Evolutionary conservation across 1,140 invertebrate species (phyloP), one percentile per base, ranked within the genome.

Genomic region (Saccostrea glomerata): DNA sequence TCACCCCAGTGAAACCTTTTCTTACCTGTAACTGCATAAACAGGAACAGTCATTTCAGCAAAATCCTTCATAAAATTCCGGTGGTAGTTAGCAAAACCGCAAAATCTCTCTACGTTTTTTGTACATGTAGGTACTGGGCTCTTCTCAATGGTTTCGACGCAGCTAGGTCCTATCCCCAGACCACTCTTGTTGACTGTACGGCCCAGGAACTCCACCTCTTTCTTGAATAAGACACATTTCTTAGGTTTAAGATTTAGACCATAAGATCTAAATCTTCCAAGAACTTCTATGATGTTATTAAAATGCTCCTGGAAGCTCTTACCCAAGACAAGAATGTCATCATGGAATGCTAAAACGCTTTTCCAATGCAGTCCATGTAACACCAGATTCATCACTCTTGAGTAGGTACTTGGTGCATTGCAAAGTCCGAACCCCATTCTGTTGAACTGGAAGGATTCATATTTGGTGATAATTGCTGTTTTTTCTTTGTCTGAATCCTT

Each of bases 391-490:
- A 86, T 30, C 9, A 88, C 84, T 11, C 63, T 17, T 1, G 84
- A n/a, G 25, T 54, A 87, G 3, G 87, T 84, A 30, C 56, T 36
- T 66, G 63, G 54, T 60, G 54, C n/a, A n/a, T n/a, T n/a, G n/a
- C n/a, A n/a, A n/a, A n/a, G n/a, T n/a, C n/a, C n/a, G n/a, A n/a
- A n/a, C 5, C 77, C 36, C 86, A 87, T 87, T 11, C 82, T 30
- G 7, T 73, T 70, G 63, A 83, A 87, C 20, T 90, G 40, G 82
- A 60, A 73, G 1, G 56, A 17, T 6, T 86, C 89, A 73, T 89
- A 83, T 23, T 89, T 89, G 7, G 86, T 85, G 54, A 85, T 85
- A 70, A 87, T 85, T 0, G 83, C 89, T 0, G 86, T 89, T 63
- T 89, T 89, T 13, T 58, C 36, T 15, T 86, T 17, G 30, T 89